Evolutionary conservation across 2,888 invertebrate species (phyloP).

Genomic region (Ophion ellenae): DNA sequence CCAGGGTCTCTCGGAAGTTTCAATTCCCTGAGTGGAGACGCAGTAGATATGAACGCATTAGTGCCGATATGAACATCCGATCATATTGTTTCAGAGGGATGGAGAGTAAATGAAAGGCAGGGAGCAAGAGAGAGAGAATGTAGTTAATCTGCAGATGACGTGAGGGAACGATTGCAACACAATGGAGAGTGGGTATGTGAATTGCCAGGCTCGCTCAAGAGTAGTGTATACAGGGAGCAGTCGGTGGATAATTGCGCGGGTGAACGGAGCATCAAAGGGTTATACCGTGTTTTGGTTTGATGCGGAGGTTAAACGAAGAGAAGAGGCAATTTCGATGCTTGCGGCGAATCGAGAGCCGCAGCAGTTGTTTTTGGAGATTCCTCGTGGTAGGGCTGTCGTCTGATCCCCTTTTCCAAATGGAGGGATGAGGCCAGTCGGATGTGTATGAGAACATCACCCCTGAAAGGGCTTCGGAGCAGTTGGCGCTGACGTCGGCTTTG

Average conservation of each 20-base stretch:
- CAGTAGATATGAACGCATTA: not conserved
- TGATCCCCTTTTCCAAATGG: conserved; percentile 15
- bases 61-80: not conserved
- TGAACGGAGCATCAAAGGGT: conserved; percentile 56
- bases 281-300: conserved; percentile 25
- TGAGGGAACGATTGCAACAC: conserved; percentile 47
- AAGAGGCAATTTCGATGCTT: conserved; percentile 53
- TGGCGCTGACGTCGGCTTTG: conserved; percentile 43
- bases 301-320: conserved; percentile 50
- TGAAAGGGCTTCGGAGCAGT: conserved; percentile 37
- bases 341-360: conserved; percentile 43
- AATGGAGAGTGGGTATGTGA: conserved; percentile 4
- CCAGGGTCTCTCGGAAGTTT: conserved; percentile 4
- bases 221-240: conserved; percentile 41
- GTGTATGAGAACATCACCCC: conserved; percentile 35
- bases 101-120: not conserved
- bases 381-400: conserved; percentile 14
- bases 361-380: conserved; percentile 56
- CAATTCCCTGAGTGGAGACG: conserved; percentile 9
- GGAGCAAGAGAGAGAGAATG: conserved; percentile 9
- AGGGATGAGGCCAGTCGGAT: not conserved
- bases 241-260: conserved; percentile 52
- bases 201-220: conserved; percentile 17
- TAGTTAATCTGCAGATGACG: conserved; percentile 46
- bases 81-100: not conserved